Conservation (phyloP, 2,113 vertebrate species). For the Hassar affinis region DNA sequence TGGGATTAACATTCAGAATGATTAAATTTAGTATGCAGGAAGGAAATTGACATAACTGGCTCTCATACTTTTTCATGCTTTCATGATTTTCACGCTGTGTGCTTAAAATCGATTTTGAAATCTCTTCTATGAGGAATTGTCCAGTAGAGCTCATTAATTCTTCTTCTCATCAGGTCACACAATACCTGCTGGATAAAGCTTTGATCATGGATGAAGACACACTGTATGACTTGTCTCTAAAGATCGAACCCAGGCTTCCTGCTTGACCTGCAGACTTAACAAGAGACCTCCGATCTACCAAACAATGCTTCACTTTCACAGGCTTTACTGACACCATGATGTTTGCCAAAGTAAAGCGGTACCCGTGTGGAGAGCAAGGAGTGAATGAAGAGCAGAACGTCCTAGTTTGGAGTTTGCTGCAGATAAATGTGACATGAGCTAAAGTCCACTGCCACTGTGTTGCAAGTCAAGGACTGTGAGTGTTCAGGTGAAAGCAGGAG, state of each 20-base stretch:
- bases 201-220: constrained; percentile 97
- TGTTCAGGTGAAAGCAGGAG: constrained; percentile 24
- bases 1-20: not conserved
- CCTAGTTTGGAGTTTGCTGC: not conserved
- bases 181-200: constrained; percentile 93
- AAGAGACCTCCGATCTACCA: constrained; percentile 13
- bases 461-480: constrained; percentile 10
- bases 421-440: constrained; percentile 17
- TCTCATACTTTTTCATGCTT: no score
- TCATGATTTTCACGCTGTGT: no score
- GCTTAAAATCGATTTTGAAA: not conserved
- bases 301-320: constrained; percentile 35
- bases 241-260: constrained; percentile 93
- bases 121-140: not conserved
- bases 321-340: constrained; percentile 39
- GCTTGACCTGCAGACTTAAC: constrained; percentile 75
- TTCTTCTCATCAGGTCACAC: constrained; percentile 82
- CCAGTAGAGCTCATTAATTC: not conserved
- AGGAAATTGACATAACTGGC: not conserved
- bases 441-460: constrained; percentile 16
- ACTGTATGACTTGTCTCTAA: constrained; percentile 92
- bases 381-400: not conserved
- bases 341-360: constrained; percentile 2
- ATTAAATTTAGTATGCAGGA: not conserved
- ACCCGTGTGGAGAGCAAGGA: constrained; percentile 3